Conservation (phyloP, 2,888 invertebrate species). For the Morpho helenor region DNA sequence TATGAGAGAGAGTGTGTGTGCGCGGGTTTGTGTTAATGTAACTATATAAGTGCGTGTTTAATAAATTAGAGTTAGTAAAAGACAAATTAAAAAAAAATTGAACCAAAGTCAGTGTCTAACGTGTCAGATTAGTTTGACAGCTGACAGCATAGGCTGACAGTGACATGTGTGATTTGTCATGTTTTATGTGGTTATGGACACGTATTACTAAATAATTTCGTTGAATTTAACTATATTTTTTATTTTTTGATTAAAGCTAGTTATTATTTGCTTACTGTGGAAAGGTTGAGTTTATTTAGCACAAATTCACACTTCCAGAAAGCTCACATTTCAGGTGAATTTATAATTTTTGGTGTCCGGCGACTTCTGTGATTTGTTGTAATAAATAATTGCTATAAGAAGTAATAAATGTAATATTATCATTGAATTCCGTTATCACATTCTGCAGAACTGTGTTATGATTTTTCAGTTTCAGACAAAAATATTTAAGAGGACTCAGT, state of each 20-base stretch:
- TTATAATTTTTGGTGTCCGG: not conserved
- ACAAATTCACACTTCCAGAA: constrained; percentile 1
- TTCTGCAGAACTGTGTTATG: too few species aligned
- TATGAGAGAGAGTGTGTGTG: too few species aligned
- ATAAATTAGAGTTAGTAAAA: too few species aligned
- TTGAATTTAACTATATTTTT: constrained; percentile 13
- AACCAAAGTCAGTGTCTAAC: too few species aligned
- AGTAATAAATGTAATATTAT: too few species aligned
- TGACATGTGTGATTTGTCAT: constrained; percentile 32
- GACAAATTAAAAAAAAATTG: too few species aligned
- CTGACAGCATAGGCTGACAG: constrained; percentile 7
- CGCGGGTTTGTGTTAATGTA: too few species aligned
- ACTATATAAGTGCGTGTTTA: too few species aligned
- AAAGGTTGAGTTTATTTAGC: not conserved
- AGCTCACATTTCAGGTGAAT: constrained; percentile 12
- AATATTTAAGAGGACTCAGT: too few species aligned
- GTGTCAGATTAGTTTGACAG: not conserved
- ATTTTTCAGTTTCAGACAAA: too few species aligned
- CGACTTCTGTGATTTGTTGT: not conserved
- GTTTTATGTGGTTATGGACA: constrained; percentile 47
- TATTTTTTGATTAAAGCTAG: not conserved
- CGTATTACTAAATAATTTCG: constrained; percentile 38
- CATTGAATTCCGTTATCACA: too few species aligned
- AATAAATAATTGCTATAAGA: not conserved
- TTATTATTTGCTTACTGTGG: not conserved